Base-by-base conservation (phyloP, 2,888 invertebrate genomes). In the Byasa hedistus region DNA sequence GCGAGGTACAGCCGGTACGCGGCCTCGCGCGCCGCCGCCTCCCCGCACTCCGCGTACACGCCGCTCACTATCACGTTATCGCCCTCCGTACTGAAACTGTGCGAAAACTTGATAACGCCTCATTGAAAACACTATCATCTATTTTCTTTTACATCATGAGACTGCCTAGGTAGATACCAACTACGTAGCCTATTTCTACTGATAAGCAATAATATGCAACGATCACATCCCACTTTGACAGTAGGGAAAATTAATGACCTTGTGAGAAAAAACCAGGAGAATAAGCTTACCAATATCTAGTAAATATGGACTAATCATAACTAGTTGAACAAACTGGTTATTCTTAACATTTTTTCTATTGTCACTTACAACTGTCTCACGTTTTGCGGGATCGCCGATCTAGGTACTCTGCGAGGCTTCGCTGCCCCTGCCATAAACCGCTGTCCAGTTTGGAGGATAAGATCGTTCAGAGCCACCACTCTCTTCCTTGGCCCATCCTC, bases 391-490 rank as follows among this genome's bases (percentile, higher is more conserved):
- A 98, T 91, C 17, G 85, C 84, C 15, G 91, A 89, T 72, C 94
- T 93, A 0, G 93, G 91, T 12, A 98, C 93, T 23, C 93, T 83
- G 63, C 96, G 92, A 0, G 97, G 95, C 66, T 93, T 93, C 0
- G 94, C 93, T 0, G 96, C 94, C 3, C 95, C 96, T 3, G 94
- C 92, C 93, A 97, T 96, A 77, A 97, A 97, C 76, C 94, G 92
- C 83, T 98, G 97, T 0, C 98, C 97, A 1, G 96, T 91, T 83
- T 95, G 95, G 39, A 98, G 90, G 69, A 98, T 98, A 61, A 93
- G 92, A 80, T 98, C 96, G 80, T 98, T 99, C 24, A 99, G 91
- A 0, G 94, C 92, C 0, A 99, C 98, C 58, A 99, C 98, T 76
- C 92, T 83, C 65, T 92, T 85, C 27, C 98, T 92, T 56, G 95